Evolutionary conservation across 2,888 invertebrate species (phyloP), one percentile per base, ranked within the genome.

Genomic region (Gari tellinella): DNA sequence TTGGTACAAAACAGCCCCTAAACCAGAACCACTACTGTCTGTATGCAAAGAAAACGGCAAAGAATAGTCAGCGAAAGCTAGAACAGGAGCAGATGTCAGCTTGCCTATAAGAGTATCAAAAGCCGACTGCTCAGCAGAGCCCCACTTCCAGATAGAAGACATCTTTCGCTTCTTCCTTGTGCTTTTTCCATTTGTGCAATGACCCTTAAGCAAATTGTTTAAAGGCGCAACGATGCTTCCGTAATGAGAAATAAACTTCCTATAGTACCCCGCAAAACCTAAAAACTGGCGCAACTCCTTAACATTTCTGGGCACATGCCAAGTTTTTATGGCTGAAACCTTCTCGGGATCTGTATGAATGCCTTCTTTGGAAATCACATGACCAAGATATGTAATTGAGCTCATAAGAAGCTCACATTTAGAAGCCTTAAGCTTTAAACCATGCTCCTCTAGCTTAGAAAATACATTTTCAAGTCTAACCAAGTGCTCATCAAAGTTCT

Each of bases 1-100:
- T 26, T 63, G 63, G 19, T 63, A 53, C 15, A 63, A n/a, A 2
- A 63, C 63, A 3, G 63, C 63, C 19, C 63, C 63, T n/a, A 63
- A 19, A 31, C 63, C 63, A 14, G 4, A 31, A 25, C 23, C 17
- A 23, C 53, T 43, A 26, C 53, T 53, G 19, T 53, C 63, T 23
- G 63, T 63, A 17, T 63, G 52, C 2, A 63, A 14, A 21, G 41
- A 53, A 17, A 63, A 63, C 10, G 52, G 63, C 8, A 25, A 26
- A n/a, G n/a, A n/a, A n/a, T n/a, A n/a, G n/a, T n/a, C n/a, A n/a
- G n/a, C n/a, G n/a, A n/a, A n/a, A n/a, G n/a, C n/a, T n/a, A 14
- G 15, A 8, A 63, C 31, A 5, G 70, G 70, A 38, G 64, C 31
- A 14, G 3, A 12, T 10, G 31, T 51, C n/a, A 58, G 45, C n/a